phyloP scores from a whole-genome alignment of 2,888 invertebrate genomes.

The Pyrgus malvae region DNA sequence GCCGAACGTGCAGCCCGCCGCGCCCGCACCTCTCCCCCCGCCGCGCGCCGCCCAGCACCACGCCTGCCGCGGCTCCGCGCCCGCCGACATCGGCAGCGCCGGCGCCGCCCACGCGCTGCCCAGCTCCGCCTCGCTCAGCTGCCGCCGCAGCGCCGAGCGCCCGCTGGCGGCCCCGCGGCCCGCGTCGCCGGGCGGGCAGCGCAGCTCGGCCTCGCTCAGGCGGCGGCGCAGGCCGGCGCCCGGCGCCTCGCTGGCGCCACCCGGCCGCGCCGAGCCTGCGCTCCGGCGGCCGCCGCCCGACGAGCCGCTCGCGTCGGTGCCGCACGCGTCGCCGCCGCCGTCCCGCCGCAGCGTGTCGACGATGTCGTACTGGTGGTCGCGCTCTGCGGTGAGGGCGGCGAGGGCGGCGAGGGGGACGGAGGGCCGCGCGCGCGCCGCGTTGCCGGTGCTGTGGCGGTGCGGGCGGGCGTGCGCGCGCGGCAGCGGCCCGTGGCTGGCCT shows the following conservation, averaged over 20 bases:
- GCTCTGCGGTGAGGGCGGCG: constrained; percentile 55
- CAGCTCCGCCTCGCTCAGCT: constrained; percentile 70
- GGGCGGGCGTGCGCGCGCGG: constrained; percentile 64
- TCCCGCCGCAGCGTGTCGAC: constrained; percentile 61
- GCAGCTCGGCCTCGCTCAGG: constrained; percentile 69
- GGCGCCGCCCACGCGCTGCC: constrained; percentile 59
- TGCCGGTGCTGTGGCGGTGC: constrained; percentile 60
- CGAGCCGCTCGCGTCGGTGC: constrained; percentile 61
- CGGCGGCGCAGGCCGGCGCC: constrained; percentile 57
- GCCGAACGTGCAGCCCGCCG: constrained; percentile 71
- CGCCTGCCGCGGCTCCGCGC: constrained; percentile 64
- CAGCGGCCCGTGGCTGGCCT: constrained; percentile 67
- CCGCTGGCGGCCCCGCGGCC: constrained; percentile 64
- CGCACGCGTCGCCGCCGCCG: constrained; percentile 39
- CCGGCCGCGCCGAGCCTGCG: constrained; percentile 67
- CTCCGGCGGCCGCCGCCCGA: constrained; percentile 60
- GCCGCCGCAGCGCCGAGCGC: constrained; percentile 67
- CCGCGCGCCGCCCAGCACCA: constrained; percentile 57
- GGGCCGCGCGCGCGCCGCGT: constrained; percentile 55
- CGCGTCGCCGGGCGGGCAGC: constrained; percentile 59
- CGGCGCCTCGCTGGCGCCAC: constrained; percentile 42
- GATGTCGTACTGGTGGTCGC: constrained; percentile 68
- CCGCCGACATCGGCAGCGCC: constrained; percentile 77
- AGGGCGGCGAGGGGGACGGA: too few species aligned
- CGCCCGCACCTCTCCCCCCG: constrained; percentile 48